These are phyloP conservation scores for Neosalanx taihuensis DNA, from an alignment of 2,797 vertebrate species.

Conservation along the genomic window DNA sequence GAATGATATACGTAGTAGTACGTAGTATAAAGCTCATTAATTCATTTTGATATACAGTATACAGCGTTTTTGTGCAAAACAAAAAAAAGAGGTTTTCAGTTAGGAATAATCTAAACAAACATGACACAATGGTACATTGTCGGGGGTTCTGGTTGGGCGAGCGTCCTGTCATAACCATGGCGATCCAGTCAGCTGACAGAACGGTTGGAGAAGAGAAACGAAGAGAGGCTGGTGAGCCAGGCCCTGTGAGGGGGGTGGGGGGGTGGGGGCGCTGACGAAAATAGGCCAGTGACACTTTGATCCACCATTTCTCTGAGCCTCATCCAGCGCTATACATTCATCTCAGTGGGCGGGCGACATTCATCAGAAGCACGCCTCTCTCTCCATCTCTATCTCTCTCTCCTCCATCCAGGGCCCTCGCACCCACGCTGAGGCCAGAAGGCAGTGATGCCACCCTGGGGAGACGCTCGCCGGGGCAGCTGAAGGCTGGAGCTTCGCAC, in stretches of 20 bases:
- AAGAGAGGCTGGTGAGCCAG: constrained; percentile 7
- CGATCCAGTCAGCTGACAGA: constrained; percentile 12
- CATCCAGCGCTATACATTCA: constrained; percentile 19
- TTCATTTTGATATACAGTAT: constrained; percentile 23
- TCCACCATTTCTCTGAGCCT: background rate
- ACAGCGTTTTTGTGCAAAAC: constrained; percentile 42
- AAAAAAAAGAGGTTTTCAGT: constrained; percentile 12
- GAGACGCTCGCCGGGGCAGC: constrained; percentile 10
- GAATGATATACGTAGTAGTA: constrained; percentile 17
- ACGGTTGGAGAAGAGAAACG: constrained; percentile 18
- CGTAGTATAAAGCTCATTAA: constrained; percentile 31
- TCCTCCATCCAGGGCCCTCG: background rate
- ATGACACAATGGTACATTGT: constrained; percentile 32
- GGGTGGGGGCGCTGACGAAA: constrained; percentile 1
- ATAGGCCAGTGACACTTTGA: constrained; percentile 13
- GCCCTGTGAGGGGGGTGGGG: constrained; percentile 16
- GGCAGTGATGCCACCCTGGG: constrained; percentile 8
- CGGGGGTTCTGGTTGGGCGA: constrained; percentile 17
- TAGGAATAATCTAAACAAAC: constrained; percentile 10
- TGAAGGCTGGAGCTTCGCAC: constrained; percentile 5
- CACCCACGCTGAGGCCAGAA: background rate
- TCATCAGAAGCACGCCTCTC: constrained; percentile 7
- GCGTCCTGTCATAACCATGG: constrained; percentile 15
- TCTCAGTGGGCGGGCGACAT: constrained; percentile 11
- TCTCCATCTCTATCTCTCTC: background rate